These are phyloP conservation scores for Tenthredo mesomela DNA, from an alignment of 2,888 invertebrate genomes.

Conservation along the genomic window DNA sequence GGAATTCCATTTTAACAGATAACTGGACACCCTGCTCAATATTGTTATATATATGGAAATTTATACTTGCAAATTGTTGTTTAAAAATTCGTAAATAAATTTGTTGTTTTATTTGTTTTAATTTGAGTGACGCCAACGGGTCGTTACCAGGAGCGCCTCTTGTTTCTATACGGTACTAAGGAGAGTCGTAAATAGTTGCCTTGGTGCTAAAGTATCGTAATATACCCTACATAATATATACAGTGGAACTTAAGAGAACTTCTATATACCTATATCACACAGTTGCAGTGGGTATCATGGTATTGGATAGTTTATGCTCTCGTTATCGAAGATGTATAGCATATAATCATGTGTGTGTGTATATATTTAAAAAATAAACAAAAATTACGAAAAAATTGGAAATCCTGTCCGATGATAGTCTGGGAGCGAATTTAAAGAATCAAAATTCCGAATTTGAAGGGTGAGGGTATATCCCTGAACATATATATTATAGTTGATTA, in stretches of 20 bases:
- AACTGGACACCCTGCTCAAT: no score
- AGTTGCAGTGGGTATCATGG: not conserved
- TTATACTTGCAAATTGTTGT: no score
- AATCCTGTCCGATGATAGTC: no score
- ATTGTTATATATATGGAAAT: no score
- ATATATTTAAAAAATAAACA: not conserved
- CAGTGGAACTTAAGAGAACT: conserved; percentile 23
- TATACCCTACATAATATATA: conserved; percentile 46
- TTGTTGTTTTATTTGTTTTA: not conserved
- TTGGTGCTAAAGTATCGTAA: conserved; percentile 47
- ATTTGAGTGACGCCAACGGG: conserved; percentile 32
- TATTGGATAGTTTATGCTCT: conserved; percentile 6
- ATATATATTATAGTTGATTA: no score
- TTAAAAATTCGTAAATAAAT: not conserved
- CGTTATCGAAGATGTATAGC: not conserved
- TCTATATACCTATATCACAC: not conserved
- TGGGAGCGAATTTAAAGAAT: no score
- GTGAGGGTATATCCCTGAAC: no score
- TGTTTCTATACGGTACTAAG: conserved; percentile 45
- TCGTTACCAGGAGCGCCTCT: conserved; percentile 38
- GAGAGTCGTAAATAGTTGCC: conserved; percentile 50
- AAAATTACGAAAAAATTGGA: no score
- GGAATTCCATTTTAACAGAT: no score
- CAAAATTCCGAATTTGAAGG: no score
- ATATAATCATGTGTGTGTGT: not conserved